Base-by-base conservation (phyloP, 2,797 vertebrate species). In the Clarias platycephalus region DNA sequence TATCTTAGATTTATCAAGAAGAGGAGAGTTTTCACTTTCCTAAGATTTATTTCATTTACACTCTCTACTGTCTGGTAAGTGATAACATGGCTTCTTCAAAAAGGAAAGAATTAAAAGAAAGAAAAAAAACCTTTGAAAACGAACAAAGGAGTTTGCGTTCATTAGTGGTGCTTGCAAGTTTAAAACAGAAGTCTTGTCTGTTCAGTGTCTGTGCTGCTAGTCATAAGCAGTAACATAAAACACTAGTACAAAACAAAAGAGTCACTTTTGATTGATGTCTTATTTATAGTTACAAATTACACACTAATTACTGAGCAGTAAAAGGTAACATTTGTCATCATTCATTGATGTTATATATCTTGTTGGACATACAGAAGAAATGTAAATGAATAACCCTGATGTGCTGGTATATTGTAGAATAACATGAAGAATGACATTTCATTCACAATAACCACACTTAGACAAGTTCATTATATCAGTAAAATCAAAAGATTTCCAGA, bases 401-500 rank as follows among this genome's bases (percentile, higher is more conserved):
- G 24, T 49, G 26, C 49, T 53, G 12, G 49, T 53, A 53, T 53
- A 53, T 4, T 53, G 49, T 53, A 49, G 40, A 26, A 72, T 16
- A 31, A 57, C 26, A 57, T 57, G 55, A 49, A 71, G 10, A 72
- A 53, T 49, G n/a, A 28, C 15, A 55, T 18, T 74, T 55, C 44
- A 9, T 7, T 74, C 22, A 57, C 7, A 57, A 22, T 57, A 57
- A 22, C 44, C 44, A 28, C 16, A 57, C 8, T 31, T 34, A 22
- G 72, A 57, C 18, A 31, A 31, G 1, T 57, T 57, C 18, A 44
- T 13, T 49, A 44, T 74, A 16, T 18, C n/a, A 53, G 24, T 53
- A 71, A 49, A 44, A 71, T 5, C 67, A 70, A 70, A 34, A 40
- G 70, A 72, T 72, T 72, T 53, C 24, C 22, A n/a, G 68, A 72